These are phyloP conservation scores for Toxotes chatareus DNA, from an alignment of 2,113 vertebrate genomes.

Conservation along the genomic window DNA sequence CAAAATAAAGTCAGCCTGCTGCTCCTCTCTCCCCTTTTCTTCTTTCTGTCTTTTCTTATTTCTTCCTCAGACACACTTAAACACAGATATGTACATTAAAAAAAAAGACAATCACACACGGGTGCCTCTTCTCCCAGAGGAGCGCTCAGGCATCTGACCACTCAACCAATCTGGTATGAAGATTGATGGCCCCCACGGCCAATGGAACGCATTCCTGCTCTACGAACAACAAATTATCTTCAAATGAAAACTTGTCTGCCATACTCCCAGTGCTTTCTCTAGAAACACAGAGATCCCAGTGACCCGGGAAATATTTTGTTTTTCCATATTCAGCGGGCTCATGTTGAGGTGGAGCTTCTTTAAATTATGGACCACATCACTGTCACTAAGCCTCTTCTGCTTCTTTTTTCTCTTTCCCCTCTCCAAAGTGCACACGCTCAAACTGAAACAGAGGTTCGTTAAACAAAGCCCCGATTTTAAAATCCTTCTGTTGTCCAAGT, in stretches of 20 bases:
- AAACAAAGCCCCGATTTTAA: background rate
- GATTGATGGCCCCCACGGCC: constrained; percentile 90
- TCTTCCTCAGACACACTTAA: constrained; percentile 27
- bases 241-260: constrained; percentile 86
- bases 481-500: background rate
- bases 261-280: constrained; percentile 88
- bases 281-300: constrained; percentile 84
- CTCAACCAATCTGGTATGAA: constrained; percentile 85
- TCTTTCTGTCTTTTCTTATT: constrained; percentile 5
- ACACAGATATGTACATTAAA: constrained; percentile 12
- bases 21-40: background rate
- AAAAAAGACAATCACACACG: constrained; percentile 24
- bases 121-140: constrained; percentile 83
- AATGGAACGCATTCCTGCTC: constrained; percentile 91
- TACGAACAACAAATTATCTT: constrained; percentile 89
- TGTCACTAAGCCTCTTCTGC: background rate
- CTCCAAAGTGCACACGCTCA: background rate
- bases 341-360: constrained; percentile 58
- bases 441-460: background rate
- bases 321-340: constrained; percentile 74
- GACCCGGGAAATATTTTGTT: constrained; percentile 86
- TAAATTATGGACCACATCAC: constrained; percentile 32
- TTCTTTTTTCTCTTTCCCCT: background rate
- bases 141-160: constrained; percentile 88
- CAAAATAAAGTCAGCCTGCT: background rate